phyloP scores from a whole-genome alignment of 1,140 invertebrate species.

The Monochamus saltuarius region DNA sequence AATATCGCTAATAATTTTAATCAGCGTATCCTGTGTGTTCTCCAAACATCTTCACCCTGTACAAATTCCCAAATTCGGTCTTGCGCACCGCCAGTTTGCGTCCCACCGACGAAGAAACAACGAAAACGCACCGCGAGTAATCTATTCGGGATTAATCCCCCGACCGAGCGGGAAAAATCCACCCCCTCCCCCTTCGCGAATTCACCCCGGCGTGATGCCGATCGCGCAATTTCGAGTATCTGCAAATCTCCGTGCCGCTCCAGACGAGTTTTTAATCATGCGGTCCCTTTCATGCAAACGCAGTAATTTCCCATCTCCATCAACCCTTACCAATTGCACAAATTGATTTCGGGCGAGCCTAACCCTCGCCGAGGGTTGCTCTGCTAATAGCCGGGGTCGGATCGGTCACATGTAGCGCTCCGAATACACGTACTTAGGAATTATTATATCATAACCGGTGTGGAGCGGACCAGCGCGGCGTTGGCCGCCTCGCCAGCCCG shows the following conservation, averaged over 20 bases:
- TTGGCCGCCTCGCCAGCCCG: background rate
- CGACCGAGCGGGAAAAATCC: too few relatives aligned
- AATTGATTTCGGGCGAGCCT: slow-evolving; percentile 44
- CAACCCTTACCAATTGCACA: slow-evolving; percentile 45
- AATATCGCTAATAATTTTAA: too few relatives aligned
- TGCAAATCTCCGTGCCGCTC: slow-evolving; percentile 27
- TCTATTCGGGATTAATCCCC: too few relatives aligned
- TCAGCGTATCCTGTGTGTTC: too few relatives aligned
- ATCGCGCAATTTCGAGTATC: slow-evolving; percentile 30
- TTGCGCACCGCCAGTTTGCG: too few relatives aligned
- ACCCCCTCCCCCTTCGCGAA: background rate
- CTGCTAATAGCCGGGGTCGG: slow-evolving; percentile 42
- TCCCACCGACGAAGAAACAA: too few relatives aligned
- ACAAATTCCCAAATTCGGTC: too few relatives aligned
- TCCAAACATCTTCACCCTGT: too few relatives aligned
- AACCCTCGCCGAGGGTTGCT: slow-evolving; percentile 26
- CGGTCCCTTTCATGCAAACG: slow-evolving; percentile 42
- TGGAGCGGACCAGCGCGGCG: slow-evolving; percentile 20
- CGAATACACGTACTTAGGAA: slow-evolving; percentile 47
- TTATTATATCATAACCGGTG: slow-evolving; percentile 53
- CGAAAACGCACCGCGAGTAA: too few relatives aligned
- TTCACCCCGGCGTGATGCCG: slow-evolving; percentile 18
- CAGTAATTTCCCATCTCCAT: slow-evolving; percentile 43
- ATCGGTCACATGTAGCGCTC: slow-evolving; percentile 42
- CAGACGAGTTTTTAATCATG: slow-evolving; percentile 45